A percentile compares a stretch with the other conserved stretches of the same genome.
phyloP scores from a whole-genome alignment of 2,113 vertebrate genomes.

The Spea bombifrons region DNA sequence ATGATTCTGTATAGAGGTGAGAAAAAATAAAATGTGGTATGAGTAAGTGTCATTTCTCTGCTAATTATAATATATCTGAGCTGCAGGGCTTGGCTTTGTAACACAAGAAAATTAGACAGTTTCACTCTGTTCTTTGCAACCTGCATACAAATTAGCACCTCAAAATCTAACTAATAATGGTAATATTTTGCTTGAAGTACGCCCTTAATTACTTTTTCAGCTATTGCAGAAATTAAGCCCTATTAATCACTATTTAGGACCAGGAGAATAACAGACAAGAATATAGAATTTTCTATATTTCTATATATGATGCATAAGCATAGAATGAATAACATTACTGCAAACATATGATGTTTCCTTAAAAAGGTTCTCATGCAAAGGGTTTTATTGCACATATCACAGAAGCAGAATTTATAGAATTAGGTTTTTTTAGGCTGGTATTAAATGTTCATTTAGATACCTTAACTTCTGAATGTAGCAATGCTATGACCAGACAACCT shows the following conservation, averaged over 20 bases:
- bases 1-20: constrained; percentile 38
- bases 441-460: too few species aligned
- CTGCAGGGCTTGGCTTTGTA: constrained; percentile 58
- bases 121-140: constrained; percentile 56
- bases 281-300: background rate
- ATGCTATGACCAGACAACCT: too few species aligned
- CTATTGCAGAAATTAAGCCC: constrained; percentile 41
- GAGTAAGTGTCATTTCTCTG: constrained; percentile 46
- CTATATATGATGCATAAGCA: background rate
- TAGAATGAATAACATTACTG: background rate
- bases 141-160: constrained; percentile 51
- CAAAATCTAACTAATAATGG: constrained; percentile 52
- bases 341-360: too few species aligned
- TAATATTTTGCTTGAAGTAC: constrained; percentile 55
- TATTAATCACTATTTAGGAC: constrained; percentile 31
- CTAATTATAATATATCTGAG: constrained; percentile 48
- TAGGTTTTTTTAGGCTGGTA: too few species aligned
- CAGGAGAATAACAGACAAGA: background rate
- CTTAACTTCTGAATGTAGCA: too few species aligned
- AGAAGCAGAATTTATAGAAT: too few species aligned
- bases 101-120: constrained; percentile 59
- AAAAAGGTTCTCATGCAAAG: too few species aligned
- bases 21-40: constrained; percentile 43
- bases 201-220: constrained; percentile 48
- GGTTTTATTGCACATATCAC: too few species aligned